phyloP scores from a whole-genome alignment of 2,888 invertebrate species.

The Campopleginae sp. region DNA sequence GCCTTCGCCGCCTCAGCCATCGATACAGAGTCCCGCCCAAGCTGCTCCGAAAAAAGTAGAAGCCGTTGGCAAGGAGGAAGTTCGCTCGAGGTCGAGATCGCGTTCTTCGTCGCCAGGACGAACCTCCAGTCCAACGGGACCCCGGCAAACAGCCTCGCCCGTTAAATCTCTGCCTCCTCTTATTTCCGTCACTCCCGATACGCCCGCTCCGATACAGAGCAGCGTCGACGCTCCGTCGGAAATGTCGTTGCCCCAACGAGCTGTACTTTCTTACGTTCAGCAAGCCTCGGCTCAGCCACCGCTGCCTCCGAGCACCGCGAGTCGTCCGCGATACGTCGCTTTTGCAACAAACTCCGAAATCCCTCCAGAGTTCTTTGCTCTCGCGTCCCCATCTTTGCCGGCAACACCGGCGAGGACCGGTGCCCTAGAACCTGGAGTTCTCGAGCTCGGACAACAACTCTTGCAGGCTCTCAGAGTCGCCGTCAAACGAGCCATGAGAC shows the following conservation, averaged over 20 bases:
- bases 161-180: constrained; percentile 80
- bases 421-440: constrained; percentile 88
- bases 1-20: constrained; percentile 51
- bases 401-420: constrained; percentile 67
- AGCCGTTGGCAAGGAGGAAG: constrained; percentile 28
- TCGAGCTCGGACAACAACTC: constrained; percentile 90
- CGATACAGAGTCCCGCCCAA: not conserved
- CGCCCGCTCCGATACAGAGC: constrained; percentile 56
- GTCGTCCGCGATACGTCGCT: constrained; percentile 76
- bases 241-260: constrained; percentile 77
- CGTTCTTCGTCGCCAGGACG: constrained; percentile 71
- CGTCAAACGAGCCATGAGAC: constrained; percentile 88
- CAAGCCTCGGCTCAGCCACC: constrained; percentile 76
- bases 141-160: constrained; percentile 81
- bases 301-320: constrained; percentile 37
- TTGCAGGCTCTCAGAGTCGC: constrained; percentile 89
- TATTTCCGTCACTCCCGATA: constrained; percentile 81
- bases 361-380: constrained; percentile 76
- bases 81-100: constrained; percentile 74
- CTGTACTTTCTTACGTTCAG: constrained; percentile 80
- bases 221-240: constrained; percentile 50
- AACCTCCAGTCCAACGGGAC: constrained; percentile 56
- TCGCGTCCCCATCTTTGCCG: constrained; percentile 72
- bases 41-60: constrained; percentile 83
- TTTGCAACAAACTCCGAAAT: constrained; percentile 77